Percentiles rank a stretch among this genome's conserved stretches.
These are phyloP conservation scores for Pterostichus madidus DNA, from an alignment of 2,888 invertebrate species.

Conservation along the genomic window DNA sequence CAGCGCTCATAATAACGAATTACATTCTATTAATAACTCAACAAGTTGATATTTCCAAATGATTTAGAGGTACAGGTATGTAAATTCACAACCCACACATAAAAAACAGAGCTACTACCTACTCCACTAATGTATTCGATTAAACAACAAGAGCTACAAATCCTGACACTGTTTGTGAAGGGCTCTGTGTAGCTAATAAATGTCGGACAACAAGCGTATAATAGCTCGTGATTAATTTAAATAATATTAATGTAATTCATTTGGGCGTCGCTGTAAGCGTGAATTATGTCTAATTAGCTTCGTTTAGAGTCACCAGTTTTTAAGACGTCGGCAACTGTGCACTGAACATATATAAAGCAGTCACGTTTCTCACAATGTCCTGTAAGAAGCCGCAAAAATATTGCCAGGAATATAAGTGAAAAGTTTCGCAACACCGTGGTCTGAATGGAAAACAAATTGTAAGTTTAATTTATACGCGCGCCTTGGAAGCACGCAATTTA, in stretches of 20 bases:
- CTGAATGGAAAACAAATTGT: conserved; percentile 67
- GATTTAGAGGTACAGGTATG: conserved; percentile 49
- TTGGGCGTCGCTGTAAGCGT: conserved; percentile 52
- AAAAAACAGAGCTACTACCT: conserved; percentile 7
- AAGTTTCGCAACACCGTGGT: conserved; percentile 60
- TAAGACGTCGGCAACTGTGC: conserved; percentile 23
- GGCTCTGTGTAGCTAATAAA: conserved; percentile 57
- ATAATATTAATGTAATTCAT: conserved; percentile 66
- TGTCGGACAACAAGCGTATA: conserved; percentile 61
- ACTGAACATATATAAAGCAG: conserved; percentile 37
- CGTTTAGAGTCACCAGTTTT: conserved; percentile 52
- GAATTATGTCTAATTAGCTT: conserved; percentile 63
- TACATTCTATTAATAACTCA: conserved; percentile 44
- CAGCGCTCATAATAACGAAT: neutral
- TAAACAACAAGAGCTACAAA: conserved; percentile 25
- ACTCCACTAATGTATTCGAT: neutral
- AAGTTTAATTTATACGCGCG: conserved; percentile 65
- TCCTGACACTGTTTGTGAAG: conserved; percentile 49
- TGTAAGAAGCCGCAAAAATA: conserved; percentile 62
- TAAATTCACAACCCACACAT: conserved; percentile 1
- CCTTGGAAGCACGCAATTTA: conserved; percentile 66
- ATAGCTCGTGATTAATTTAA: conserved; percentile 63
- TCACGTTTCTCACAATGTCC: conserved; percentile 37
- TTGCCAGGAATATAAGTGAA: conserved; percentile 65
- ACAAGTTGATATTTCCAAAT: conserved; percentile 33